Conservation (phyloP, 2,888 invertebrate species). For the Lasius platythorax region DNA sequence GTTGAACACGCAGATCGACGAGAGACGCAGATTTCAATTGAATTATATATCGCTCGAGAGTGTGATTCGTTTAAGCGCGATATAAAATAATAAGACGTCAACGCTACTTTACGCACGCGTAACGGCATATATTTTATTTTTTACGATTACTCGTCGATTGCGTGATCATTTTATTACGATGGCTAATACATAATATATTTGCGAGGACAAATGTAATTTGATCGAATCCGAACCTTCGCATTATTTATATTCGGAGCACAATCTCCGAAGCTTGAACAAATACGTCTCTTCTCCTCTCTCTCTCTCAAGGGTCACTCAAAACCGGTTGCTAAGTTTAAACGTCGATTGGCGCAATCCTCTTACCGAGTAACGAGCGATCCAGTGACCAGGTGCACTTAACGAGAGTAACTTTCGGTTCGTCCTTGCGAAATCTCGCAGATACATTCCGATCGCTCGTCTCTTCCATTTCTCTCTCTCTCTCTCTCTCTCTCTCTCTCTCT, state of each 20-base stretch:
- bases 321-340: constrained; percentile 34
- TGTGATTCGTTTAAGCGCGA: background rate
- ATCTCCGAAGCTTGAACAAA: background rate
- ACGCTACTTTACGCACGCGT: background rate
- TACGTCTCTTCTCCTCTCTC: background rate
- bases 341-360: constrained; percentile 34
- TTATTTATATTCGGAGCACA: background rate
- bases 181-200: background rate
- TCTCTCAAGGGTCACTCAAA: background rate
- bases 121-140: background rate
- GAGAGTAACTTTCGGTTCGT: constrained; percentile 30
- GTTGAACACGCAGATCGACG: background rate
- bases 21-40: background rate
- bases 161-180: constrained; percentile 19
- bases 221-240: background rate
- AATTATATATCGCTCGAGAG: background rate
- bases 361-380: constrained; percentile 31
- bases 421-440: constrained; percentile 21
- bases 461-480: too few species aligned
- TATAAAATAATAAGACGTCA: background rate
- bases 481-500: background rate
- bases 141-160: background rate
- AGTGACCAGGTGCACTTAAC: constrained; percentile 44
- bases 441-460: background rate
- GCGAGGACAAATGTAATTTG: background rate